Conservation (phyloP, 2,797 vertebrate species). For the Delichon dasypus region DNA sequence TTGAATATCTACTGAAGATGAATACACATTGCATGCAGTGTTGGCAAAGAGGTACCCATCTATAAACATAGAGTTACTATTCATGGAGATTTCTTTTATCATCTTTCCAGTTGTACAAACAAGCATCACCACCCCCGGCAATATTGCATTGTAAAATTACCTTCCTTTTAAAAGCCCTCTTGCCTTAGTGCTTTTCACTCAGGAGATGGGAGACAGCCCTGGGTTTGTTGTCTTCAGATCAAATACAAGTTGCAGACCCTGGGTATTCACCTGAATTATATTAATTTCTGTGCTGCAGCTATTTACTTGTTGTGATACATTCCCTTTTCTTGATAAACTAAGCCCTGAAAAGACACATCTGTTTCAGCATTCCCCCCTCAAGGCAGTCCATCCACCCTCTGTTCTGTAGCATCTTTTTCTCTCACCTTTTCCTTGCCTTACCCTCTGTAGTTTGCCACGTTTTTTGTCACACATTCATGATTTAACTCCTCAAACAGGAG, state of each 20-base stretch:
- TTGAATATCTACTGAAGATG: slow-evolving; percentile 53
- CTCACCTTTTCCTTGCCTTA: neutral
- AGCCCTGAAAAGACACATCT: slow-evolving; percentile 39
- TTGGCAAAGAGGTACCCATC: slow-evolving; percentile 59
- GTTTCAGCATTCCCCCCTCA: slow-evolving; percentile 43
- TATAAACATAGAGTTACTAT: slow-evolving; percentile 59
- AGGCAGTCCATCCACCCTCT: slow-evolving; percentile 1
- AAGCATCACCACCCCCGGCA: slow-evolving; percentile 37
- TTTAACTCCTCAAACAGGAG: neutral
- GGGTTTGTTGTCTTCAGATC: slow-evolving; percentile 59
- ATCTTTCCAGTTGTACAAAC: slow-evolving; percentile 63
- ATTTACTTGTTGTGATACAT: slow-evolving; percentile 47
- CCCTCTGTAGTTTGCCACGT: neutral
- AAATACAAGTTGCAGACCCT: slow-evolving; percentile 45
- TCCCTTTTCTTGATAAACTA: slow-evolving; percentile 55
- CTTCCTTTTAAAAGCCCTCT: slow-evolving; percentile 56
- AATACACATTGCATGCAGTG: slow-evolving; percentile 12
- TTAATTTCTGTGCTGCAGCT: slow-evolving; percentile 22
- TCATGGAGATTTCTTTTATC: slow-evolving; percentile 57
- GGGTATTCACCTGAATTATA: slow-evolving; percentile 49
- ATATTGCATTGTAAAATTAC: slow-evolving; percentile 67
- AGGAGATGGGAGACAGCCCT: slow-evolving; percentile 48
- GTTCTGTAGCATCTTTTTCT: neutral
- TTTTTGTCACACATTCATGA: neutral
- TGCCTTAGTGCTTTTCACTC: slow-evolving; percentile 52